phyloP scores from a whole-genome alignment of 2,888 invertebrate species.

The Luffia ferchaultella region DNA sequence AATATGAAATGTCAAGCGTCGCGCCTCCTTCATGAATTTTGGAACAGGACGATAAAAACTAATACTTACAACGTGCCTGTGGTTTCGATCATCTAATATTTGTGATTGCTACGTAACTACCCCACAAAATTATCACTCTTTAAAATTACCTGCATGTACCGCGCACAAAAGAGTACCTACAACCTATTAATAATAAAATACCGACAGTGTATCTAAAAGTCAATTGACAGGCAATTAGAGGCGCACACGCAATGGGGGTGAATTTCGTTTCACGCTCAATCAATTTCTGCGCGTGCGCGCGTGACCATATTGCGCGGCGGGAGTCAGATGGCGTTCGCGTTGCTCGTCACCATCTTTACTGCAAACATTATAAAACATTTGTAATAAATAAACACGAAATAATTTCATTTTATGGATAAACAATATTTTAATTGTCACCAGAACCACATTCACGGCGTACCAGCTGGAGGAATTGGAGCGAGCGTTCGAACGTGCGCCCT shows the following conservation, averaged over 20 bases:
- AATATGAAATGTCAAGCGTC: too few relatives aligned
- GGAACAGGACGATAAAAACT: too few relatives aligned
- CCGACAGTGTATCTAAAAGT: constrained; percentile 26
- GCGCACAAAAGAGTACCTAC: not conserved
- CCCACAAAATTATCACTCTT: not conserved
- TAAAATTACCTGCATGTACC: too few relatives aligned
- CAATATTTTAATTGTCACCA: constrained; percentile 43
- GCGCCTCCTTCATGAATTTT: too few relatives aligned
- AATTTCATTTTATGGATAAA: not conserved
- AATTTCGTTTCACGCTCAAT: constrained; percentile 65
- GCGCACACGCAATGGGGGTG: constrained; percentile 49
- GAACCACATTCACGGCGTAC: constrained; percentile 95
- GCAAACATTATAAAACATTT: not conserved
- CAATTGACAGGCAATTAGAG: constrained; percentile 56
- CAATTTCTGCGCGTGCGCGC: constrained; percentile 58
- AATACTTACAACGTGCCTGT: too few relatives aligned
- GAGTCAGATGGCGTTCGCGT: constrained; percentile 48
- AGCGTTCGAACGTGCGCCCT: constrained; percentile 94
- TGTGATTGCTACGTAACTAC: too few relatives aligned
- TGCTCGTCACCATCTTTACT: not conserved
- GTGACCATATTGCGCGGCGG: constrained; percentile 52
- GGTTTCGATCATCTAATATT: too few relatives aligned
- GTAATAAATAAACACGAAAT: not conserved
- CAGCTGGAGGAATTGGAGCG: constrained; percentile 93
- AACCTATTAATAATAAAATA: constrained; percentile 23